Percentiles rank a stretch among this genome's conserved stretches.
Conservation (phyloP, 2,113 vertebrate genomes). For the Nothoprocta pentlandii region DNA sequence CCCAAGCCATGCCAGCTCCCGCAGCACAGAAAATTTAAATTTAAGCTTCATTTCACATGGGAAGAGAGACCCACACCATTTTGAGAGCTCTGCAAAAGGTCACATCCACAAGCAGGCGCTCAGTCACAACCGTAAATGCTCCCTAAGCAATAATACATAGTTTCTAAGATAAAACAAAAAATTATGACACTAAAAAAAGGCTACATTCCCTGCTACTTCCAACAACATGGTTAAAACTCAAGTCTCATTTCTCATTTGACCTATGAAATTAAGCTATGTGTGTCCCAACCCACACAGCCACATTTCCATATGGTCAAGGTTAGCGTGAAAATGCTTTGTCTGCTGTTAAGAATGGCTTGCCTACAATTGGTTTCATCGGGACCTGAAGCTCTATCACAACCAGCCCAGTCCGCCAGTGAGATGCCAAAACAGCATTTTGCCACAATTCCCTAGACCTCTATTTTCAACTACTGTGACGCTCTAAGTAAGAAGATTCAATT, state of each 20-base stretch:
- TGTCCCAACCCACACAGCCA: not conserved
- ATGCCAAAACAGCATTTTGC: slow-evolving; percentile 50
- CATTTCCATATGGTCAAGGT: not conserved
- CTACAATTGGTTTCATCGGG: slow-evolving; percentile 50
- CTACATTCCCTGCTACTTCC: slow-evolving; percentile 6
- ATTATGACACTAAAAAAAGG: slow-evolving; percentile 48
- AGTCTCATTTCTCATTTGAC: slow-evolving; percentile 26
- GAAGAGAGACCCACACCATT: not conserved
- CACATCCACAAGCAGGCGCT: slow-evolving; percentile 57
- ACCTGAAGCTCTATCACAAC: not conserved
- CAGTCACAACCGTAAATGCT: slow-evolving; percentile 26
- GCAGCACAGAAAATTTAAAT: not conserved
- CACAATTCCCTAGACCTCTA: slow-evolving; percentile 61
- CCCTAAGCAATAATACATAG: not conserved
- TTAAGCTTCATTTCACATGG: slow-evolving; percentile 5
- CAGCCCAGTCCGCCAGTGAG: slow-evolving; percentile 11
- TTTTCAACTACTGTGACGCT: slow-evolving; percentile 46
- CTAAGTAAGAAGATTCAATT: slow-evolving; percentile 75
- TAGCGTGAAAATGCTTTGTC: slow-evolving; percentile 34
- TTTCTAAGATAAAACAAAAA: slow-evolving; percentile 40
- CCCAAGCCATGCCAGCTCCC: not conserved
- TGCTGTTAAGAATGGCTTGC: slow-evolving; percentile 1
- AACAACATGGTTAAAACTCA: slow-evolving; percentile 19
- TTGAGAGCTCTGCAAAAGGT: slow-evolving; percentile 49
- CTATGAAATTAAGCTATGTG: slow-evolving; percentile 36